phyloP scores from a whole-genome alignment of 2,888 invertebrate species.

The Lissonota sp. region DNA sequence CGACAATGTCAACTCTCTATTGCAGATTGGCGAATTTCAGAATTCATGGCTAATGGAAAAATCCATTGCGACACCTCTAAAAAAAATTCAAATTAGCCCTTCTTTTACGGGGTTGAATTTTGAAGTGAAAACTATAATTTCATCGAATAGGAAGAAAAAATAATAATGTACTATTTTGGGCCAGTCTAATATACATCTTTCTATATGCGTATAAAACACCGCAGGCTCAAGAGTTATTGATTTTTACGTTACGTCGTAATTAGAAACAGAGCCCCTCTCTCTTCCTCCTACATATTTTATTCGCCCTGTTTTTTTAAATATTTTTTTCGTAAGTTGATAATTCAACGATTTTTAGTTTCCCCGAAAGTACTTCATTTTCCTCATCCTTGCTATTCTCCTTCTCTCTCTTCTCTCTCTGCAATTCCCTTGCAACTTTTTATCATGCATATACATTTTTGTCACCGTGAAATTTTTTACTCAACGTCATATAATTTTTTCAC shows the following conservation, averaged over 20 bases:
- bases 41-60: no score
- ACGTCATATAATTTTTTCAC: not conserved
- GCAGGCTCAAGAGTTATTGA: slow-evolving; percentile 60
- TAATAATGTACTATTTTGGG: no score
- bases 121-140: no score
- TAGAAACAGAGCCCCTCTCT: slow-evolving; percentile 43
- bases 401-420: not conserved
- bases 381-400: not conserved
- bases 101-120: no score
- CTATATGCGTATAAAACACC: slow-evolving; percentile 19
- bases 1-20: no score
- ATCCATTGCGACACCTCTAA: no score
- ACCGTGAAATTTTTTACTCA: not conserved
- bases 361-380: not conserved
- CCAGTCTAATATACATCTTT: not conserved
- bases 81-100: no score
- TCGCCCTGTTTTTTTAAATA: not conserved
- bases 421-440: not conserved
- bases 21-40: no score
- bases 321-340: slow-evolving; percentile 6
- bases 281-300: slow-evolving; percentile 5
- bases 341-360: slow-evolving; percentile 21
- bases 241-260: slow-evolving; percentile 64
- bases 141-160: no score
- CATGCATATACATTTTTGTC: not conserved